Evolutionary conservation across 2,797 vertebrate species (phyloP).

Genomic region (Poecilia gillii): DNA sequence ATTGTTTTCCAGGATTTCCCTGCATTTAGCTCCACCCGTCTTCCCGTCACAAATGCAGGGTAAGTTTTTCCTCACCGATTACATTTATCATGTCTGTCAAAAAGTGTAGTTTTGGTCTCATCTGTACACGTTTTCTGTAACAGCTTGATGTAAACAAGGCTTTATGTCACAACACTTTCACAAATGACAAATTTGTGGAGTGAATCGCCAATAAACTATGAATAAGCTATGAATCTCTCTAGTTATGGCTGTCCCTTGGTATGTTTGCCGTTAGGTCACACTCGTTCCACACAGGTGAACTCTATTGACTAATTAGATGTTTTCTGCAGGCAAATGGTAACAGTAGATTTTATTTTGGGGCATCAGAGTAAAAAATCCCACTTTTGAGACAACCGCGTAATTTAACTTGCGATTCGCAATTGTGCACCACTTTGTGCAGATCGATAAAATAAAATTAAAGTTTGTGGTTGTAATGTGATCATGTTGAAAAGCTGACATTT

Average conservation of each 20-base stretch:
- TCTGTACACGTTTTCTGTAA: not conserved
- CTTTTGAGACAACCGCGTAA: not conserved
- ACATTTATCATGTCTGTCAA: not conserved
- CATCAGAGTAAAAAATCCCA: not conserved
- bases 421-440: not conserved
- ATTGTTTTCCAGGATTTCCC: not conserved
- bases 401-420: not conserved
- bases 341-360: not conserved
- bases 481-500: not conserved
- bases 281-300: not conserved
- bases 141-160: not conserved
- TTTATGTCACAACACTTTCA: not conserved
- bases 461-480: not conserved
- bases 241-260: not conserved
- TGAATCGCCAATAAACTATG: not conserved
- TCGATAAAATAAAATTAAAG: not conserved
- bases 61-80: not conserved
- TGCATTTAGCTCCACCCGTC: not conserved
- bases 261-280: not conserved
- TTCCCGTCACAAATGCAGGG: not conserved
- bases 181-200: not conserved
- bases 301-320: not conserved
- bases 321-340: not conserved
- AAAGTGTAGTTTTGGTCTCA: not conserved
- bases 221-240: not conserved